A percentile compares a stretch with the other conserved stretches of the same genome.
phyloP scores from a whole-genome alignment of 2,113 vertebrate species.

The Perccottus glenii region DNA sequence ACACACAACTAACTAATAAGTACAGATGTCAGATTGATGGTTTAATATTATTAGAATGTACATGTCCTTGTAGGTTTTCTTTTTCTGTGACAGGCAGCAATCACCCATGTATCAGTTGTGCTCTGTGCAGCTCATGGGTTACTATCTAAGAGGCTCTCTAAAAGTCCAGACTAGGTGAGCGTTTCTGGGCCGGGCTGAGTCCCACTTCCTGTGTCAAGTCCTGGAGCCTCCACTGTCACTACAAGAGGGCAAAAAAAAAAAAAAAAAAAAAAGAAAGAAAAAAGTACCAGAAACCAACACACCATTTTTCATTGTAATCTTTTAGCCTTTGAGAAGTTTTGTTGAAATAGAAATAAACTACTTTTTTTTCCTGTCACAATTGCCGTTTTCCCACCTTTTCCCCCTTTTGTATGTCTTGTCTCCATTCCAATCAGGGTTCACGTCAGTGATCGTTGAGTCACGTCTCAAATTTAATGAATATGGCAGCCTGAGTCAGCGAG shows the following conservation, averaged over 20 bases:
- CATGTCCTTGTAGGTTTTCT: constrained; percentile 12
- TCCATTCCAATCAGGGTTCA: constrained; percentile 70
- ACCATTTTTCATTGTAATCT: constrained; percentile 20
- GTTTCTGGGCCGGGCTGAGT: constrained; percentile 59
- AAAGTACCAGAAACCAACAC: constrained; percentile 8
- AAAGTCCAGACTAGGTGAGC: constrained; percentile 54
- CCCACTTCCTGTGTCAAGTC: constrained; percentile 45
- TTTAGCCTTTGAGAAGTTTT: constrained; percentile 57
- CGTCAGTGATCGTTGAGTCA: constrained; percentile 66
- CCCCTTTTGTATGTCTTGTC: constrained; percentile 61
- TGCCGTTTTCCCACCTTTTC: constrained; percentile 12
- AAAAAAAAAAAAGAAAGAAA: neutral
- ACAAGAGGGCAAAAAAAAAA: constrained; percentile 4
- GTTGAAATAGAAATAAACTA: constrained; percentile 58
- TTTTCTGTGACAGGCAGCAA: constrained; percentile 48
- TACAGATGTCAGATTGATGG: too few relatives aligned
- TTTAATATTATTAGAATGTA: neutral
- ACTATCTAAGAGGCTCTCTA: constrained; percentile 41
- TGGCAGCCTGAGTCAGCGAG: constrained; percentile 75
- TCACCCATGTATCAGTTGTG: constrained; percentile 24
- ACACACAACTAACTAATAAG: too few relatives aligned
- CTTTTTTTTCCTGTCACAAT: neutral
- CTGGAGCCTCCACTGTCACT: constrained; percentile 35
- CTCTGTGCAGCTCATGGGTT: too few relatives aligned
- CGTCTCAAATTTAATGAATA: constrained; percentile 71